These are phyloP conservation scores for Xiphophorus hellerii DNA, from an alignment of 2,113 vertebrate species.

Conservation along the genomic window DNA sequence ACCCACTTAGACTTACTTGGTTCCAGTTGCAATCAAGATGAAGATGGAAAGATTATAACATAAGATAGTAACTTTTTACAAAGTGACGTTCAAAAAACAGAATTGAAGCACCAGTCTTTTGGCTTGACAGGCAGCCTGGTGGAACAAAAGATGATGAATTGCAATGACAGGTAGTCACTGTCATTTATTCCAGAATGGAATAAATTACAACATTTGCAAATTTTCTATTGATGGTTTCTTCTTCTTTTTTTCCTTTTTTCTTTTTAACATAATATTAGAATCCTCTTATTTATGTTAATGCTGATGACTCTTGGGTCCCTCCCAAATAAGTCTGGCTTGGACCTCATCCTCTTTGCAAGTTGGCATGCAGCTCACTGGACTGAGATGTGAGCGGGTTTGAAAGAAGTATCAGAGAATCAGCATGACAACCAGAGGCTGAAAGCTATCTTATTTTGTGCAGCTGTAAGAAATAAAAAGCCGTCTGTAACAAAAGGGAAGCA, in stretches of 20 bases:
- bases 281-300: background rate
- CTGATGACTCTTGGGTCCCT: background rate
- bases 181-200: background rate
- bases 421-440: constrained; percentile 16
- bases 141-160: background rate
- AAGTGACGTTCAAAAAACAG: background rate
- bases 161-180: background rate
- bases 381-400: constrained; percentile 21
- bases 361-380: constrained; percentile 7
- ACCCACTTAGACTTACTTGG: background rate
- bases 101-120: background rate
- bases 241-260: background rate
- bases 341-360: constrained; percentile 2
- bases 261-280: background rate
- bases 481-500: constrained; percentile 37
- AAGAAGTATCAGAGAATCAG: constrained; percentile 20
- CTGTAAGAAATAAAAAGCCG: constrained; percentile 32
- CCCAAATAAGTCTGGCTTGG: background rate
- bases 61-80: too few species aligned
- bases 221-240: background rate
- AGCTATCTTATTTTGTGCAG: constrained; percentile 29
- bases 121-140: background rate
- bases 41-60: background rate
- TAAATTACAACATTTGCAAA: background rate
- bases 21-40: background rate